phyloP scores from a whole-genome alignment of 2,797 vertebrate genomes.

The Myotis planiceps region DNA sequence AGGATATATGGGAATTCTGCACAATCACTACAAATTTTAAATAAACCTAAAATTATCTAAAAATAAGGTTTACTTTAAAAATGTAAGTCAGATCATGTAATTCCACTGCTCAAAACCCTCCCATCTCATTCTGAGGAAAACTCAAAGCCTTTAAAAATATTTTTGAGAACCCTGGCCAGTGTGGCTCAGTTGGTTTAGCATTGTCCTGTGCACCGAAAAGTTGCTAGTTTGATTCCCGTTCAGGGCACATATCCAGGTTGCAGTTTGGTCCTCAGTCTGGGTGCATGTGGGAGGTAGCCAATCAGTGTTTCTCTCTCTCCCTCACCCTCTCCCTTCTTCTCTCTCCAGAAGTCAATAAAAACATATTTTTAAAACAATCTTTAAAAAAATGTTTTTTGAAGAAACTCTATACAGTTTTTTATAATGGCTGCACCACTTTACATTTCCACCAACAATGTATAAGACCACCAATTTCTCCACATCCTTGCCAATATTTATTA shows the following conservation, averaged over 20 bases:
- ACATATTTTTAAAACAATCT: not conserved
- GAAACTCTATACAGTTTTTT: not conserved
- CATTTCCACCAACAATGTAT: not conserved
- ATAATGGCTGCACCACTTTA: not conserved
- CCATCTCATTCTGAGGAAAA: not conserved
- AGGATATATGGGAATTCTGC: not conserved
- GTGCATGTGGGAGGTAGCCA: not conserved
- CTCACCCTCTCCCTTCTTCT: not conserved
- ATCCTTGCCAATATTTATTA: not conserved
- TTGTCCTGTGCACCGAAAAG: not conserved
- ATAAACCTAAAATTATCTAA: conserved; percentile 37
- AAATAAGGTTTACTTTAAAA: not conserved
- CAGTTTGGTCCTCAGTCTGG: not conserved
- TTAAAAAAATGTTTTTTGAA: not conserved
- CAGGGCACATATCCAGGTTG: not conserved
- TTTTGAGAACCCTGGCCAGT: not conserved
- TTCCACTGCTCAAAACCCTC: not conserved
- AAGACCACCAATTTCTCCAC: not conserved
- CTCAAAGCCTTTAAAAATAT: not conserved
- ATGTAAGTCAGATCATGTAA: not conserved
- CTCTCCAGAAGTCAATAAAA: not conserved
- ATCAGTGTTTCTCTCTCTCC: not conserved
- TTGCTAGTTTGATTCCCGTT: not conserved
- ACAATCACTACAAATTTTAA: conserved; percentile 16
- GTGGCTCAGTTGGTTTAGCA: not conserved